Evolutionary conservation across 2,113 vertebrate species (phyloP), one percentile per base, ranked within the genome.

Genomic region (Oenanthe oenanthe): DNA sequence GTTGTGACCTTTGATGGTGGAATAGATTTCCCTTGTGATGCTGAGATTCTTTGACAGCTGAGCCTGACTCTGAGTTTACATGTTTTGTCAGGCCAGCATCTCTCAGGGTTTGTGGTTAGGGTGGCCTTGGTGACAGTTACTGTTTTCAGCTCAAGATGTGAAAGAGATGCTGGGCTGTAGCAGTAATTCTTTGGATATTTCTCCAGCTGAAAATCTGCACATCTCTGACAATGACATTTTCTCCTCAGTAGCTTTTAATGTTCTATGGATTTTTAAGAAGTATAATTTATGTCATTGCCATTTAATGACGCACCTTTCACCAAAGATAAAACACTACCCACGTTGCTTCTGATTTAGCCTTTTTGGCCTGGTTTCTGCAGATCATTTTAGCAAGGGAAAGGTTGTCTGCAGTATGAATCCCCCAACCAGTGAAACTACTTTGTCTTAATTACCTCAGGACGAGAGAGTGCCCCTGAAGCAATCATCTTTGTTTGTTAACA

Each of bases 401-500:
- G 94, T 94, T 95, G 95, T 96, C 61, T 93, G 88, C 97, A 95
- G 94, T 76, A 93, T 89, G 97, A 97, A 96, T 98, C 97, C 97
- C 97, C 93, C 95, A 93, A 97, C 97, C 93, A 96, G 97, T 89
- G 95, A 98, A 97, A 96, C 97, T 97, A 98, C 97, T 98, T 98
- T 97, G 98, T 98, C 98, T 98, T 98, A 98, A 99, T 98, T 98
- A 98, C 98, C 98, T 98, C 97, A 97, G 98, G 98, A 98, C 56
- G 92, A 98, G 97, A 97, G 89, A 96, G 97, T 95, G 98, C 97
- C 98, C 98, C 98, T 96, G 96, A 98, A 98, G 98, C 98, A 98
- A 98, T 99, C 98, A 98, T 98, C 98, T 98, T 98, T 98, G 98
- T 98, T 98, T 98, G 98, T 98, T 98, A 98, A 98, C 98, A 98